A percentile compares a stretch with the other conserved stretches of the same genome.
Conservation (phyloP, 2,113 vertebrate species). For the Rhabdomys dilectus region DNA sequence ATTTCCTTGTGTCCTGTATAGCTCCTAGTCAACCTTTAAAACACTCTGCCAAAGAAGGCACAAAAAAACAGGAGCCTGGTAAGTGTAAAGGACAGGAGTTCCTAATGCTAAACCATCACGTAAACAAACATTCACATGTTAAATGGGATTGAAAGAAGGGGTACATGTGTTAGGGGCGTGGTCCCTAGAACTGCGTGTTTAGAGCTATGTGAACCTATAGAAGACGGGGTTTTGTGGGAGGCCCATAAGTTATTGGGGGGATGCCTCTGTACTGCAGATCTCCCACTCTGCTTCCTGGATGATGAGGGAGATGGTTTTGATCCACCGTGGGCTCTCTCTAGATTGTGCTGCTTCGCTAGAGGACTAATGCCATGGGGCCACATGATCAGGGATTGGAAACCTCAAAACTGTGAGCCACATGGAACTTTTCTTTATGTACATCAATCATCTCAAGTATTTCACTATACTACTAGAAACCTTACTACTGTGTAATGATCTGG, state of each 20-base stretch:
- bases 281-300: not conserved
- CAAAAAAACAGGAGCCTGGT: not conserved
- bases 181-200: no score
- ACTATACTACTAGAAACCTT: not conserved
- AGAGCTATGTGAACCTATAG: not conserved
- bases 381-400: not conserved
- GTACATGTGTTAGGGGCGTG: no score
- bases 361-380: not conserved
- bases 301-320: not conserved
- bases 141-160: not conserved
- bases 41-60: constrained; percentile 35
- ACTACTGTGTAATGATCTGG: not conserved
- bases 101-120: not conserved
- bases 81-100: not conserved
- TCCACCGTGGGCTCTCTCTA: not conserved
- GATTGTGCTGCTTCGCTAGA: not conserved
- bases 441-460: not conserved
- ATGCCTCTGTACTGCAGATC: not conserved
- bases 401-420: not conserved
- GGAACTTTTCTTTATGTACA: not conserved
- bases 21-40: not conserved
- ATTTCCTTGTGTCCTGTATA: not conserved
- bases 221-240: not conserved
- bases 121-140: not conserved
- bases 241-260: not conserved